Conservation (phyloP, 2,113 vertebrate species). For the Clarias magur region DNA sequence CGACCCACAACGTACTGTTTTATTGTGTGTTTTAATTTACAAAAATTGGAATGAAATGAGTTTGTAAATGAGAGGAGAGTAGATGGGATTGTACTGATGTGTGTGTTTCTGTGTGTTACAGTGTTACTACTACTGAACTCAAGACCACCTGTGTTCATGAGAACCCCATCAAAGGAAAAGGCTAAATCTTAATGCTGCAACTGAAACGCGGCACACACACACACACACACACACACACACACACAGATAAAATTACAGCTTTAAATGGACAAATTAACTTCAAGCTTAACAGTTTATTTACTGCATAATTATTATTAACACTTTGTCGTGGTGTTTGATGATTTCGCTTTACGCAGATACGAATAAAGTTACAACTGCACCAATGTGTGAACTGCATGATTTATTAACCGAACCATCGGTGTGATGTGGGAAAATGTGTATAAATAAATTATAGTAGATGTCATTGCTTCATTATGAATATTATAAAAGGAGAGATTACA, state of each 20-base stretch:
- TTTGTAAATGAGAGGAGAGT: too few species aligned
- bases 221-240: too few species aligned
- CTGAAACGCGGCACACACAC: background rate
- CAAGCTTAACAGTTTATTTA: too few species aligned
- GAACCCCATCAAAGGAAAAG: background rate
- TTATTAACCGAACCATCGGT: background rate
- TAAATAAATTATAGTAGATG: too few species aligned
- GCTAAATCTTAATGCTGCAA: background rate
- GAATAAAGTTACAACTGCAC: background rate
- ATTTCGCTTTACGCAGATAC: background rate
- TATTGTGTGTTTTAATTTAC: too few species aligned
- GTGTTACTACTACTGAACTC: background rate
- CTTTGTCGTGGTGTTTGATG: too few species aligned
- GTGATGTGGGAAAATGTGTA: background rate
- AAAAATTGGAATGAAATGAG: too few species aligned
- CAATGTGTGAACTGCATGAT: background rate
- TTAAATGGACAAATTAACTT: too few species aligned
- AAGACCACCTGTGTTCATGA: background rate
- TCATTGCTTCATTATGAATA: too few species aligned
- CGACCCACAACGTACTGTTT: too few species aligned
- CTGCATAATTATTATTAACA: too few species aligned
- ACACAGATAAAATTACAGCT: background rate
- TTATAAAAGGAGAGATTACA: too few species aligned
- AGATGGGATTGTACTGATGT: background rate
- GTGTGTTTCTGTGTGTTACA: background rate